These are phyloP conservation scores for Drosophila testacea DNA, from an alignment of 2,888 invertebrate genomes.

Conservation along the genomic window DNA sequence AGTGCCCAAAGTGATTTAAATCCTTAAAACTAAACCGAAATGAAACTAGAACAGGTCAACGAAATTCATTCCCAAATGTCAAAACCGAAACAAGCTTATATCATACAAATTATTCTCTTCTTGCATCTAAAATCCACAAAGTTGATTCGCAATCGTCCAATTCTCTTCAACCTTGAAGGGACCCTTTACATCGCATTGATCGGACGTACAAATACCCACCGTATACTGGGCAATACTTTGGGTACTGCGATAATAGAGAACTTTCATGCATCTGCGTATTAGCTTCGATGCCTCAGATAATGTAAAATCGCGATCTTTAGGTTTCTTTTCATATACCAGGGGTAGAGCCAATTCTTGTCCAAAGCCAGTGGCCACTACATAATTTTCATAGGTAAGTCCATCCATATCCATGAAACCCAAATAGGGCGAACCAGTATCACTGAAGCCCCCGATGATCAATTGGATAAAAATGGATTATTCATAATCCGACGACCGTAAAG, in stretches of 20 bases:
- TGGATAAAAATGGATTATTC: slow-evolving; percentile 98
- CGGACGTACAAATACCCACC: slow-evolving; percentile 87
- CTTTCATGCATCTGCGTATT: slow-evolving; percentile 92
- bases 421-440: slow-evolving; percentile 91
- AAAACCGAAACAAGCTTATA: no score
- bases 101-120: no score
- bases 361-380: slow-evolving; percentile 94
- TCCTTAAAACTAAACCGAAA: no score
- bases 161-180: slow-evolving; percentile 90
- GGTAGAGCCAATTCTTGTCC: slow-evolving; percentile 96
- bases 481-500: slow-evolving; percentile 95
- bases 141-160: slow-evolving; percentile 92
- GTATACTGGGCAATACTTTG: slow-evolving; percentile 92
- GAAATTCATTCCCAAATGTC: no score
- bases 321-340: slow-evolving; percentile 90
- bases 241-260: slow-evolving; percentile 96
- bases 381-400: slow-evolving; percentile 94
- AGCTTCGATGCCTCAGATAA: slow-evolving; percentile 87
- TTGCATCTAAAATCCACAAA: slow-evolving; percentile 85
- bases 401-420: slow-evolving; percentile 96
- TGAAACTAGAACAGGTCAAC: no score
- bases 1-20: no score
- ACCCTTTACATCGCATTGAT: slow-evolving; percentile 89
- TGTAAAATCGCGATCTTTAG: slow-evolving; percentile 81
- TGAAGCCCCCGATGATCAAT: slow-evolving; percentile 94